phyloP scores from a whole-genome alignment of 92 coral and sea anemone species.

The Palythoa caribaeorum region DNA sequence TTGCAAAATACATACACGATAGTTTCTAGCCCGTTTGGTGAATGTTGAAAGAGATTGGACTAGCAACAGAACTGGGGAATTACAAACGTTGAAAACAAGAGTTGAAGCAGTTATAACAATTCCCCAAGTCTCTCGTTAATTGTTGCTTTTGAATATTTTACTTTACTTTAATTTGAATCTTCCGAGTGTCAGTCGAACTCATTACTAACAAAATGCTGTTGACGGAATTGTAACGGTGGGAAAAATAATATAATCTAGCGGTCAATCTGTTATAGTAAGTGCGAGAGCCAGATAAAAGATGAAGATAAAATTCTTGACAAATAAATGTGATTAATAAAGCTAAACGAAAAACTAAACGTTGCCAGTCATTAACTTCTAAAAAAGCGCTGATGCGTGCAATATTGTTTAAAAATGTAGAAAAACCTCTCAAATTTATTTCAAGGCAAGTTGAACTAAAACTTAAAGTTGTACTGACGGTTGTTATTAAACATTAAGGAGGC shows the following conservation, averaged over 20 bases:
- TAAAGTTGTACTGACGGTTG: neutral
- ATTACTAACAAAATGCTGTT: neutral
- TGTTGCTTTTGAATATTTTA: neutral
- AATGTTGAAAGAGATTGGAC: too few species aligned
- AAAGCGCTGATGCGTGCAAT: neutral
- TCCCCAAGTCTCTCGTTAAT: neutral
- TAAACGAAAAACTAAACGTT: neutral
- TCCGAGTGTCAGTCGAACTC: neutral
- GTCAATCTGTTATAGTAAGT: neutral
- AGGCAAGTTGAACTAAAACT: neutral
- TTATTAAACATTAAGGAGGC: neutral
- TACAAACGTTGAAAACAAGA: too few species aligned
- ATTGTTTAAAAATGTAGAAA: neutral
- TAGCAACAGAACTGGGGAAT: too few species aligned
- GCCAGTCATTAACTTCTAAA: neutral
- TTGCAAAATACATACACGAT: too few species aligned
- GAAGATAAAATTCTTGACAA: neutral
- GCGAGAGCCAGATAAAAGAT: neutral
- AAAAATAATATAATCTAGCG: neutral
- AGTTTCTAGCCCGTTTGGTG: too few species aligned
- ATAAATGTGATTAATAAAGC: neutral
- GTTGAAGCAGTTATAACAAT: neutral
- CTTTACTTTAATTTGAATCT: neutral
- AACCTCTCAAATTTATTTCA: neutral
- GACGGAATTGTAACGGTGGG: slow-evolving; percentile 23